A percentile compares a stretch with the other conserved stretches of the same genome.
Evolutionary conservation across 2,113 vertebrate species (phyloP).

Genomic region (Nyctereutes procyonoides): DNA sequence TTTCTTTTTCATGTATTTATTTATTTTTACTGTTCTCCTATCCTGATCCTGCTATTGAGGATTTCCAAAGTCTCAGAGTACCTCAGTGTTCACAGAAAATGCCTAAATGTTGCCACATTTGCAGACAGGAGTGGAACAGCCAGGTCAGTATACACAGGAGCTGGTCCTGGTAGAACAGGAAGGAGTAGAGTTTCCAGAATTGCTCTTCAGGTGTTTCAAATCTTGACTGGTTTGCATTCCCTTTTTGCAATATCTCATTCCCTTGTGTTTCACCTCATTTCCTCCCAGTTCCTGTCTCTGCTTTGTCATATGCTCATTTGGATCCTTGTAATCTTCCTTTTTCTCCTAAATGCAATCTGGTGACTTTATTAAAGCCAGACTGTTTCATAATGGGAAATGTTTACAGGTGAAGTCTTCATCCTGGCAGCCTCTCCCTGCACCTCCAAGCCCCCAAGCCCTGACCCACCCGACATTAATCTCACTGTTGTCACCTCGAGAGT

Average conservation of each 20-base stretch:
- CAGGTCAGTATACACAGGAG: constrained; percentile 1
- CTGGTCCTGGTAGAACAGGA: neutral
- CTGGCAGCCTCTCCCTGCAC: constrained; percentile 65
- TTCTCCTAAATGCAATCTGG: constrained; percentile 79
- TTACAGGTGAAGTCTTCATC: constrained; percentile 78
- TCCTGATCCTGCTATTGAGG: neutral
- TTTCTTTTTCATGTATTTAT: neutral
- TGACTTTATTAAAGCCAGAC: constrained; percentile 83
- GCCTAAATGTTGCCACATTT: constrained; percentile 76
- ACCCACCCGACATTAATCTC: constrained; percentile 31
- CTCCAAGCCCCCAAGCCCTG: neutral
- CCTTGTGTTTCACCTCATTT: constrained; percentile 76
- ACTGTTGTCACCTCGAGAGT: constrained; percentile 59
- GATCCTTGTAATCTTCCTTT: constrained; percentile 69
- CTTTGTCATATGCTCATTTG: constrained; percentile 77
- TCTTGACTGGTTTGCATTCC: constrained; percentile 55
- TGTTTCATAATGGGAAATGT: constrained; percentile 65
- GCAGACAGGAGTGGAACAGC: constrained; percentile 30
- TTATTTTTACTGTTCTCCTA: neutral
- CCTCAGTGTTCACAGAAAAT: constrained; percentile 56
- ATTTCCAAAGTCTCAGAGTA: neutral
- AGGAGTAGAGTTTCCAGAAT: constrained; percentile 31
- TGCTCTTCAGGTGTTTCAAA: constrained; percentile 63
- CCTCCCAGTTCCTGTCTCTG: constrained; percentile 74
- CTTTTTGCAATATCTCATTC: constrained; percentile 64